A percentile compares a stretch with the other conserved stretches of the same genome.
These are phyloP conservation scores for Sitodiplosis mosellana DNA, from an alignment of 1,140 invertebrate genomes.

Conservation along the genomic window DNA sequence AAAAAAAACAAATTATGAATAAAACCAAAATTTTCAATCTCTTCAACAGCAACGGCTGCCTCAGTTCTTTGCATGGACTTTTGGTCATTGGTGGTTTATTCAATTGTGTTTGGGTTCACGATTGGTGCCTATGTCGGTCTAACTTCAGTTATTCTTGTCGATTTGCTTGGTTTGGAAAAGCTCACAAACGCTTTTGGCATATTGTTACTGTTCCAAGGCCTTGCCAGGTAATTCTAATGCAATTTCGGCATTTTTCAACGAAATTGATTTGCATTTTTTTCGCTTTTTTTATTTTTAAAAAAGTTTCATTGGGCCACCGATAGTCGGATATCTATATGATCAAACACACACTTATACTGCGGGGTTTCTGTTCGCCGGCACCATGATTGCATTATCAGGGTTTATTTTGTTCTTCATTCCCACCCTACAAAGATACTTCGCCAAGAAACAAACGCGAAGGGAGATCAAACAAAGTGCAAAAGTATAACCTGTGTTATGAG, in stretches of 20 bases:
- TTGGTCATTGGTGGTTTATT: conserved; percentile 50
- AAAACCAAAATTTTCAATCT: conserved; percentile 5
- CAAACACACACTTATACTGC: conserved; percentile 52
- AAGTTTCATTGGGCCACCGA: conserved; percentile 27
- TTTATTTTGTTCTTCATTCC: conserved; percentile 77
- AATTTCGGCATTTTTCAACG: not conserved
- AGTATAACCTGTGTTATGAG: too few relatives aligned
- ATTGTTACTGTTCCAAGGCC: conserved; percentile 75
- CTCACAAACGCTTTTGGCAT: conserved; percentile 86
- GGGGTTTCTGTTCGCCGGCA: conserved; percentile 66
- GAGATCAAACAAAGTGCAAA: too few relatives aligned
- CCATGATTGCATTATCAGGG: conserved; percentile 69
- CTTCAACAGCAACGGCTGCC: conserved; percentile 48
- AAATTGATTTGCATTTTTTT: not conserved
- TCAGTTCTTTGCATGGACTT: conserved; percentile 54
- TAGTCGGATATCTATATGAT: conserved; percentile 65
- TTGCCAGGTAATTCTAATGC: conserved; percentile 47
- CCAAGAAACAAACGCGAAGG: too few relatives aligned
- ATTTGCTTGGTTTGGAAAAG: conserved; percentile 67
- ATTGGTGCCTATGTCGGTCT: conserved; percentile 85
- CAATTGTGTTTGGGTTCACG: conserved; percentile 63
- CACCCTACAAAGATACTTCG: conserved; percentile 37
- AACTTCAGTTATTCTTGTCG: conserved; percentile 80
- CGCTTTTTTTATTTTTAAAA: conserved; percentile 11
- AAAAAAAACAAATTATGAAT: not conserved